These are phyloP conservation scores for Manis crassicaudata DNA, from an alignment of 2,797 vertebrate genomes.

Conservation along the genomic window DNA sequence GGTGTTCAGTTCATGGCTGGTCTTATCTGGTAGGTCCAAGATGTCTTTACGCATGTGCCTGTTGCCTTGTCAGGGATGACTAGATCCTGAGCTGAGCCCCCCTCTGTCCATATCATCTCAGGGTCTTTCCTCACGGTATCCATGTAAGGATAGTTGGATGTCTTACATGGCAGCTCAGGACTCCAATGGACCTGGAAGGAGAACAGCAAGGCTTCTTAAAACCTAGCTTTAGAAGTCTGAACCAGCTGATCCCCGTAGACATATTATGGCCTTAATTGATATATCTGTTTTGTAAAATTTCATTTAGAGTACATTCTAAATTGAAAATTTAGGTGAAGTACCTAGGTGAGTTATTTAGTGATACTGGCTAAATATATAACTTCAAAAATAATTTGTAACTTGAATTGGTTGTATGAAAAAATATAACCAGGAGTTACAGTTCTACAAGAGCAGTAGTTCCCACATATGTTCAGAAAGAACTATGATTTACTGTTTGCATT, in stretches of 20 bases:
- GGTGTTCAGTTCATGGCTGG: not conserved
- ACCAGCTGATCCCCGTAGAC: not conserved
- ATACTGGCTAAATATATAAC: not conserved
- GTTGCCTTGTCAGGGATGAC: not conserved
- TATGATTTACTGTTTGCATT: not conserved
- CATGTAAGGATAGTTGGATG: not conserved
- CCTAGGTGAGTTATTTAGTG: not conserved
- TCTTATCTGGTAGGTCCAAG: not conserved
- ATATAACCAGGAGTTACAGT: not conserved
- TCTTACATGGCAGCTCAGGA: not conserved
- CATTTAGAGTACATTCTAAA: not conserved
- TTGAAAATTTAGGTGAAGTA: not conserved
- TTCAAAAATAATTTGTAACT: not conserved
- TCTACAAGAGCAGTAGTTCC: not conserved
- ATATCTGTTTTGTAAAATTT: constrained; percentile 16
- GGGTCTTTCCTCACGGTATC: not conserved
- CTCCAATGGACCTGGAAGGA: not conserved
- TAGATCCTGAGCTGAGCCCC: not conserved
- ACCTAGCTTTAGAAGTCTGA: not conserved
- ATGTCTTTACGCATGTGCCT: not conserved
- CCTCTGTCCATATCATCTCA: not conserved
- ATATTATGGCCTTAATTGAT: not conserved
- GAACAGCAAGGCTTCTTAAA: not conserved
- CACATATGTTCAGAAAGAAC: not conserved
- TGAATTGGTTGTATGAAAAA: constrained; percentile 7